Percentiles rank a stretch among this genome's conserved stretches.
phyloP scores from a whole-genome alignment of 1,140 invertebrate species.

The Portunus trituberculatus region DNA sequence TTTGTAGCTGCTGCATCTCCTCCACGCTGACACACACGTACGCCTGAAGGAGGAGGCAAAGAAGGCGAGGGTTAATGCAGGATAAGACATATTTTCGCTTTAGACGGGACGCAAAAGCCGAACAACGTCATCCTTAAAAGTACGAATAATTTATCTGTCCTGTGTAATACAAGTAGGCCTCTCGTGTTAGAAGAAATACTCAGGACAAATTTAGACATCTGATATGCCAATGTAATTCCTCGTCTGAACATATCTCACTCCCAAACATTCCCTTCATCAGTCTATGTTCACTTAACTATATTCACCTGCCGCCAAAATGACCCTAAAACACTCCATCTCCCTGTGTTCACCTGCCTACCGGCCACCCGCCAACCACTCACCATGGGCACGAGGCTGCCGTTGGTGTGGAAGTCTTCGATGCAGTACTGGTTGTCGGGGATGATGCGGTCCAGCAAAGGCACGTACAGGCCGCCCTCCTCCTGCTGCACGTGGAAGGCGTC shows the following conservation, averaged over 20 bases:
- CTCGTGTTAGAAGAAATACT: no score
- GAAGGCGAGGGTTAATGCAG: neutral
- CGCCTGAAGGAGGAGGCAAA: slow-evolving; percentile 41
- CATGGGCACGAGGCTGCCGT: slow-evolving; percentile 50
- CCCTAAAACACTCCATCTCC: no score
- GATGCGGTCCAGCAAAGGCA: slow-evolving; percentile 55
- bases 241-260: no score
- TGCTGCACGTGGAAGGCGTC: slow-evolving; percentile 62
- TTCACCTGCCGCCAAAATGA: no score
- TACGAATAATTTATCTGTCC: neutral
- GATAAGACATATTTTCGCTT: neutral
- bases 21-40: slow-evolving; percentile 72
- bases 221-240: no score
- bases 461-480: slow-evolving; percentile 59
- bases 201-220: no score
- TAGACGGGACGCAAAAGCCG: neutral
- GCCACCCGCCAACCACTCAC: neutral
- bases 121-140: neutral
- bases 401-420: slow-evolving; percentile 68
- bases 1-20: slow-evolving; percentile 66
- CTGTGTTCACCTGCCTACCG: no score
- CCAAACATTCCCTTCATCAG: no score
- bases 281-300: no score
- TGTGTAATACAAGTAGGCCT: neutral
- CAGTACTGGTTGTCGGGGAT: slow-evolving; percentile 70